Base-by-base conservation (phyloP, 2,113 vertebrate species). In the Tauraco erythrolophus region DNA sequence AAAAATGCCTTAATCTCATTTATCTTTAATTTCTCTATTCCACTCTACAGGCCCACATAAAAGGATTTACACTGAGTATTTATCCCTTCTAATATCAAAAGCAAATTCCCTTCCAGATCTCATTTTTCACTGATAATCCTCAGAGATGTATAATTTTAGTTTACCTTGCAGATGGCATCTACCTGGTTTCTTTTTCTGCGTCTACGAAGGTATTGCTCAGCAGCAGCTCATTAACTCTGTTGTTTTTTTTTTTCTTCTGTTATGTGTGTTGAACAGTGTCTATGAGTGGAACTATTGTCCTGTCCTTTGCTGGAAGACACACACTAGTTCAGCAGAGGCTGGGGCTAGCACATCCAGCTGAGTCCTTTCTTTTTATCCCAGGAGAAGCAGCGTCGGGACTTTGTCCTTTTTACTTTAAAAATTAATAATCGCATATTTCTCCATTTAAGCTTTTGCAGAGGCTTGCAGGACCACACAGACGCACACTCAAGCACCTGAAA, bases 1-100 rank as follows among this genome's bases (percentile, higher is more conserved):
- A 18, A 90, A 93, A 95, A 90, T 41, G n/a, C 71, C 54, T 83
- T 95, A 90, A 95, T 97, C 94, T 97, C 71, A 85, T 97, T 96
- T 96, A 85, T 95, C 95, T 94, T 96, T 95, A 92, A 97, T 96
- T 96, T 97, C 56, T 93, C 82, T 90, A 78, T 93, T 97, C 85
- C 79, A 0, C 90, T 92, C n/a, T 92, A 90, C 84, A 94, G 92
- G 85, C 62, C 70, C 66, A 58, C 90, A 58, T 93, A 88, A 95
- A 95, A 95, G 88, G 94, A 96, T 96, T 95, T 96, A 66, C 85
- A 56, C 25, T 76, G 58, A 48, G 48, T 95, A 91, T 97, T 96
- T 97, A 97, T 95, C 79, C 66, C 45, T 61, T 86, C 64, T 51
- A 94, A 86, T 96, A 93, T 93, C 92, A 86, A 90, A 93, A 94